Percentiles rank a stretch among this genome's conserved stretches.
These are phyloP conservation scores for Graptemys geographica DNA, from an alignment of 2,797 vertebrate genomes.

Conservation along the genomic window DNA sequence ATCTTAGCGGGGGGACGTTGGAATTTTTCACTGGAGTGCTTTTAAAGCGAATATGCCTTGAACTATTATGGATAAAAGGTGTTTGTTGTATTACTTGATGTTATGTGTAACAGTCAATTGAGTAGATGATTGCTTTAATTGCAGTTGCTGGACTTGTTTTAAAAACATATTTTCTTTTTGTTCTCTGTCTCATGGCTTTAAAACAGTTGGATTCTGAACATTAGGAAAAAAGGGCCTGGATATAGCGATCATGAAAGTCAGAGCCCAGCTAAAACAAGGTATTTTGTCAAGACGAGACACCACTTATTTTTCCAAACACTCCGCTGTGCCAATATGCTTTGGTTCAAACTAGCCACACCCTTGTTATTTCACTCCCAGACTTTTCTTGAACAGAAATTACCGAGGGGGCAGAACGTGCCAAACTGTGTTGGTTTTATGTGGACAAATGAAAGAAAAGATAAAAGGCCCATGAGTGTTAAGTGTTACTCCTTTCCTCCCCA, in stretches of 20 bases:
- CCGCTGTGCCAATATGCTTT: background rate
- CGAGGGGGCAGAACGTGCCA: background rate
- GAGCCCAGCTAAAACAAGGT: conserved; percentile 34
- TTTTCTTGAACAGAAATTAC: conserved; percentile 22
- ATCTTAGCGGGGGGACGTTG: conserved; percentile 20
- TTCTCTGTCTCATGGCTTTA: conserved; percentile 39
- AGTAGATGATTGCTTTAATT: conserved; percentile 68
- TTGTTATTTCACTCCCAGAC: background rate
- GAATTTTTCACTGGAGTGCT: conserved; percentile 61
- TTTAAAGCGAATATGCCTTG: conserved; percentile 51
- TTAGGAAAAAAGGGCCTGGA: conserved; percentile 59
- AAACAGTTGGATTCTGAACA: conserved; percentile 59
- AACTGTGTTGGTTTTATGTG: background rate
- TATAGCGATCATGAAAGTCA: conserved; percentile 54
- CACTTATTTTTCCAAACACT: conserved; percentile 40
- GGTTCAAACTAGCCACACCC: conserved; percentile 2
- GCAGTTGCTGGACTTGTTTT: conserved; percentile 56
- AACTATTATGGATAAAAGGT: conserved; percentile 62
- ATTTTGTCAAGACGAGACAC: conserved; percentile 37
- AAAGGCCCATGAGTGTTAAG: background rate
- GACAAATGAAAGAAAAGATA: background rate
- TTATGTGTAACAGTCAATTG: conserved; percentile 58
- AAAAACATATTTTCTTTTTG: conserved; percentile 52
- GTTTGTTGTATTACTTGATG: conserved; percentile 65
- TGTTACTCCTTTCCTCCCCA: background rate